A percentile compares a stretch with the other conserved stretches of the same genome.
phyloP scores from a whole-genome alignment of 2,797 vertebrate species.

The Caiman crocodilus region DNA sequence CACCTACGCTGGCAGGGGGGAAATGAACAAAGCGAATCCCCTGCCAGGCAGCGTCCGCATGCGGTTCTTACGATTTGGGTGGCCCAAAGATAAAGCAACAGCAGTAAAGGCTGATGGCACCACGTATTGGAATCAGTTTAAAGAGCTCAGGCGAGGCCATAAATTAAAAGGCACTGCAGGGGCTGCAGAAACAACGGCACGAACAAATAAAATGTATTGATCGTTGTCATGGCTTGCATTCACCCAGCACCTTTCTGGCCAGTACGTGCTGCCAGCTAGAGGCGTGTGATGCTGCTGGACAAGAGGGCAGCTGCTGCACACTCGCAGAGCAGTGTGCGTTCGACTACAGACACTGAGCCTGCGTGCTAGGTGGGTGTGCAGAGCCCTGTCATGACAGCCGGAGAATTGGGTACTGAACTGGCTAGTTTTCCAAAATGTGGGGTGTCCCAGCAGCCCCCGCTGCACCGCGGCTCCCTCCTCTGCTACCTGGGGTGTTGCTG shows the following conservation, averaged over 20 bases:
- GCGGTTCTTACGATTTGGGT: rapidly evolving
- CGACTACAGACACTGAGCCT: rapidly evolving
- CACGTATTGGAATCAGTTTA: rapidly evolving
- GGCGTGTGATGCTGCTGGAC: rapidly evolving
- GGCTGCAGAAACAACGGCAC: not conserved
- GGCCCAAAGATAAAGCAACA: not conserved
- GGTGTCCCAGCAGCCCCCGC: rapidly evolving
- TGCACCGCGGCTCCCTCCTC: rapidly evolving
- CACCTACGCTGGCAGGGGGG: not conserved
- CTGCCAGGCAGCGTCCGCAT: not conserved
- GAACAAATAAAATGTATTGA: rapidly evolving
- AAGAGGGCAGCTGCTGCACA: rapidly evolving
- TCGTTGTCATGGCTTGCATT: rapidly evolving
- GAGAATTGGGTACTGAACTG: too few species aligned
- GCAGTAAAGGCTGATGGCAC: not conserved
- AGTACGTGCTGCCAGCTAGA: not conserved
- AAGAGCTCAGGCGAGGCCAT: rapidly evolving
- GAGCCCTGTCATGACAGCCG: rapidly evolving
- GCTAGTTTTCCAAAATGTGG: rapidly evolving
- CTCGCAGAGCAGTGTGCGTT: not conserved
- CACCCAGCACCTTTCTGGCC: rapidly evolving
- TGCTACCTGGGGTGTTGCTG: rapidly evolving
- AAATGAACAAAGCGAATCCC: not conserved
- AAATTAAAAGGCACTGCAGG: not conserved
- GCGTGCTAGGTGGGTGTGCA: rapidly evolving